Evolutionary conservation across 2,888 invertebrate genomes (phyloP), one percentile per base, ranked within the genome.

Genomic region (Tachina lurida): DNA sequence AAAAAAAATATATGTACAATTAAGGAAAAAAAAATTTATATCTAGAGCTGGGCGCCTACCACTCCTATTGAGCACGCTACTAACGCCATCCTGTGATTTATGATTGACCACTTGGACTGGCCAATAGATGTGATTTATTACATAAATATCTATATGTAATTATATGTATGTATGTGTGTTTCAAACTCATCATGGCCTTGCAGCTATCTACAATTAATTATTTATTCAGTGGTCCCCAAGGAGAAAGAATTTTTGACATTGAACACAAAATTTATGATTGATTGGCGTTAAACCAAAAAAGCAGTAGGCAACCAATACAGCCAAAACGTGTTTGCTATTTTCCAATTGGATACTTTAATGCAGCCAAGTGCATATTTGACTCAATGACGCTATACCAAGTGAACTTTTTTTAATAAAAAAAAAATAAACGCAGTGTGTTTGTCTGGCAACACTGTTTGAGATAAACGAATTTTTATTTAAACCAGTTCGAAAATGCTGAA

Each of bases 181-280:
- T 41, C 52, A 60, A 52, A 58, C 17, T 77, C 43, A 52, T 54
- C 56, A 77, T 63, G 43, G 60, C 81, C 77, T 77, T 71, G 65
- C 45, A 75, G 65, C 62, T 17, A 31, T 4, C 43, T 15, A 41
- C 75, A 84, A 81, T 78, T 81, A 81, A 84, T 71, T 87, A 65
- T 81, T 81, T 77, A 52, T 19, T 17, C 47, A 74, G 58, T 45
- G 19, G 15, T 52, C 45, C 70, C 54, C 12, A 71, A 78, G 52
- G 45, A 41, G 47, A 70, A 76, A 47, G 65, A 17, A 49, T 63
- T 68, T 63, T 68, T 58, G 39, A 78, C 12, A 71, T 65, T 52
- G 49, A 60, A 67, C 52, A 60, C 39, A 76, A 80, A 76, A 77
- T 54, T 60, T 74, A 82, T 87, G 87, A 87, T 87, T 75, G 87